A percentile compares a stretch with the other conserved stretches of the same genome.
phyloP scores from a whole-genome alignment of 2,113 vertebrate species.

The Equus quagga region DNA sequence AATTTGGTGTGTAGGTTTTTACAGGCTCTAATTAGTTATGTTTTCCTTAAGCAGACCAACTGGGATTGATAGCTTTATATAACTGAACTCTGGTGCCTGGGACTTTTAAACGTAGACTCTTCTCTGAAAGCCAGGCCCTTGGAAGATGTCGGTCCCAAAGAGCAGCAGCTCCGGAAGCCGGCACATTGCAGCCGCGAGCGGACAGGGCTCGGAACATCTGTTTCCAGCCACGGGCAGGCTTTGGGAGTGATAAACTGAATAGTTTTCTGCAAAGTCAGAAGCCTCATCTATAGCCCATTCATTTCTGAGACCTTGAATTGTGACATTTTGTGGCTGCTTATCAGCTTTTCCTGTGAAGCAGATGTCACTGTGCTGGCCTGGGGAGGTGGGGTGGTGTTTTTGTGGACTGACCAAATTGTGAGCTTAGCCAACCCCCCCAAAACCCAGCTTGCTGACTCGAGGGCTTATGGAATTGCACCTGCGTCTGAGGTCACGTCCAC shows the following conservation, averaged over 20 bases:
- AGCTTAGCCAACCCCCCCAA: background rate
- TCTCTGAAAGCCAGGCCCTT: background rate
- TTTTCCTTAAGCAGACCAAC: slow-evolving; percentile 71
- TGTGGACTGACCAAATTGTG: background rate
- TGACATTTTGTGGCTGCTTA: slow-evolving; percentile 10
- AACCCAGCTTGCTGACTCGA: background rate
- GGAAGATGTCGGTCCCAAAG: slow-evolving; percentile 45
- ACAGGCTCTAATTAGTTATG: slow-evolving; percentile 74
- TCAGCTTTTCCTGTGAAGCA: background rate
- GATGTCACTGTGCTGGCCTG: background rate
- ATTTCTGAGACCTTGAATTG: slow-evolving; percentile 69
- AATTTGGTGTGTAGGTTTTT: slow-evolving; percentile 75
- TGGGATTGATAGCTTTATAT: slow-evolving; percentile 70
- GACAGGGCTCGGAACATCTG: slow-evolving; percentile 69
- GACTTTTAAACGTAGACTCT: slow-evolving; percentile 3
- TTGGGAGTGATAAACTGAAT: slow-evolving; percentile 68
- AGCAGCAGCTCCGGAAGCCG: background rate
- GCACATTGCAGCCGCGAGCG: background rate
- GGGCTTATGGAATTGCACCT: background rate
- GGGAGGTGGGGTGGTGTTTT: background rate
- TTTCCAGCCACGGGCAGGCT: slow-evolving; percentile 75
- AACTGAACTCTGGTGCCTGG: slow-evolving; percentile 31
- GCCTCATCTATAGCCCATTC: slow-evolving; percentile 19
- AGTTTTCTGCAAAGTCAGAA: slow-evolving; percentile 73
- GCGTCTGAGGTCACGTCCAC: background rate